Base-by-base conservation (phyloP, 2,888 invertebrate genomes). In the Scaptomyza cyrtandrae region DNA sequence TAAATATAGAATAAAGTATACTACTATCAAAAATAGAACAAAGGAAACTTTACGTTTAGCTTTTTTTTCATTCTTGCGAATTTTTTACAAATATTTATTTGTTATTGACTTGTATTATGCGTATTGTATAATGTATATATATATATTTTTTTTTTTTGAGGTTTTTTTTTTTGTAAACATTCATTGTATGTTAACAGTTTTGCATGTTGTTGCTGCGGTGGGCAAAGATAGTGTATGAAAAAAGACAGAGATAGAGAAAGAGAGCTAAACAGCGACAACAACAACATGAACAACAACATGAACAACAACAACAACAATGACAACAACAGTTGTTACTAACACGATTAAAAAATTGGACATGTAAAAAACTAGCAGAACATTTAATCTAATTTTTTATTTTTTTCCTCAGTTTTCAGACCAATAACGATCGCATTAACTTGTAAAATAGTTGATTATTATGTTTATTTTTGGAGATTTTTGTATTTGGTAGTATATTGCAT, bases 1-100 rank as follows among this genome's bases (percentile, higher is more conserved):
- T n/a, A n/a, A n/a, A n/a, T 67, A 45, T 66, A 58, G 57, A 66
- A 76, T 76, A 78, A 78, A 79, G 63, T 62, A 75, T 69, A 75
- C 80, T 73, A 86, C 86, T 82, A 82, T 82, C 82, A 82, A 86
- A 82, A 82, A 82, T 82, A 82, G 83, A 83, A 82, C 80, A 75
- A 86, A 86, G 71, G 66, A 65, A 82, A 82, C 73, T 78, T 66
- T 24, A 52, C 52, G 43, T 54, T 71, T 35, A 59, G 24, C 27
- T 58, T 64, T 59, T 58, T 64, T 59, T 9, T 33, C 49, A 33
- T 44, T 27, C 19, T 50, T 52, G 50, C 14, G 19, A 29, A 7
- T 61, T 53, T 53, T 16, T 31, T 35, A 27, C 24, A 54, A 24
- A 24, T 24, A 24, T 29, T 14, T 44, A 16, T n/a, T 39, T 35